phyloP scores from a whole-genome alignment of 2,797 vertebrate genomes.

The Lutjanus argentimaculatus region DNA sequence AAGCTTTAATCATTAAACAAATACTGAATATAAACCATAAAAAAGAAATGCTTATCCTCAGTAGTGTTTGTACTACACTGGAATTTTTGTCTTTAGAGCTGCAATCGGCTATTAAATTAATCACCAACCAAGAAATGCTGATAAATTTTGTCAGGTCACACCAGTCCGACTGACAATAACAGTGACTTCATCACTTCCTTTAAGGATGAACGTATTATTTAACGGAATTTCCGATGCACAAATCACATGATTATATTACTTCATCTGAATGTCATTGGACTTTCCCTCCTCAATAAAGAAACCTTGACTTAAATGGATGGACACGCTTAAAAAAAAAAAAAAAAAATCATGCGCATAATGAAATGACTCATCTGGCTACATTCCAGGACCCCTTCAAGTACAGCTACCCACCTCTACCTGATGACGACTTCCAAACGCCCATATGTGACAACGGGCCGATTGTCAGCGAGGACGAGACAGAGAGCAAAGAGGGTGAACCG shows the following conservation, averaged over 20 bases:
- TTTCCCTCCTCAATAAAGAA: not conserved
- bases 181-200: not conserved
- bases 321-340: not conserved
- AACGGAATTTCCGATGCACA: not conserved
- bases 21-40: not conserved
- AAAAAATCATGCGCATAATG: not conserved
- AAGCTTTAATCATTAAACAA: not conserved
- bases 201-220: not conserved
- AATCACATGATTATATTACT: not conserved
- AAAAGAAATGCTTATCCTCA: not conserved
- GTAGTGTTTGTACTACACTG: not conserved
- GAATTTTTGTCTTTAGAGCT: too few relatives aligned
- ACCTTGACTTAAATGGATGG: not conserved
- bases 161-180: not conserved
- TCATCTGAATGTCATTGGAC: not conserved
- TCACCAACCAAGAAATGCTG: not conserved
- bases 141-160: not conserved
- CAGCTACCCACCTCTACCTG: conserved; percentile 96
- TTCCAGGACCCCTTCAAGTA: conserved; percentile 95
- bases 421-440: conserved; percentile 97
- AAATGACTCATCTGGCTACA: conserved; percentile 12
- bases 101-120: too few relatives aligned
- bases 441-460: conserved; percentile 95
- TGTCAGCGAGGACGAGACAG: conserved; percentile 92
- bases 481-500: conserved; percentile 91